Base-by-base conservation (phyloP, 2,888 invertebrate genomes). In the Geophilus truncorum region DNA sequence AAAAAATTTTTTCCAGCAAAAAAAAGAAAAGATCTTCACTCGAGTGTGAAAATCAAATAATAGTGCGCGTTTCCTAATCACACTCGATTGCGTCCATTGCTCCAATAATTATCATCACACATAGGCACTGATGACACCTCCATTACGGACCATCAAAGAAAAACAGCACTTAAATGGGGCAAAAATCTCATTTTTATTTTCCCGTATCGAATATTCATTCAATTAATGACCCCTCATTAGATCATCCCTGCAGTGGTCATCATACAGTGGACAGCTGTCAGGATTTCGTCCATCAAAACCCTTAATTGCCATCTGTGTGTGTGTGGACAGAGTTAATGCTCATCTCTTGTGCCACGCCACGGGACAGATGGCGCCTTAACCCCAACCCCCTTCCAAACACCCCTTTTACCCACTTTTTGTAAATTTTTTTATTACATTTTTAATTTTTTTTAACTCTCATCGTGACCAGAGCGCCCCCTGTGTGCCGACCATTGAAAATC, bases 251-350 rank as follows among this genome's bases (percentile, higher is more conserved):
- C 40, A 62, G 57, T 62, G 57, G 57, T 62, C 57, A 62, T 62
- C 57, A 62, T 21, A n/a, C 57, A 62, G n/a, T 62, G 57, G 57
- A 62, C 57, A 62, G 57, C 57, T 62, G 57, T 62, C 57, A 62
- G 21, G n/a, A 10, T 9, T 15, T 40, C n/a, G 15, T 4, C 40
- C 40, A 40, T 40, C 40, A 40, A 40, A 40, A n/a, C n/a, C 10
- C n/a, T 4, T 40, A 40, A 40, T 62, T 21, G 57, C 57, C 57
- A 62, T 62, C 57, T 62, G 57, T 62, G 57, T 62, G 57, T n/a
- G n/a, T n/a, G n/a, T n/a, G n/a, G 57, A 62, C 57, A 62, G 40
- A 62, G 57, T 21, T 21, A 62, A 40, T 40, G 40, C 57, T 62
- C 57, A 62, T 62, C 57, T 62, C 57, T 62, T 12, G 40, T 40